A percentile compares a stretch with the other conserved stretches of the same genome.
These are phyloP conservation scores for Raja brachyura DNA, from an alignment of 2,113 vertebrate species.

Conservation along the genomic window DNA sequence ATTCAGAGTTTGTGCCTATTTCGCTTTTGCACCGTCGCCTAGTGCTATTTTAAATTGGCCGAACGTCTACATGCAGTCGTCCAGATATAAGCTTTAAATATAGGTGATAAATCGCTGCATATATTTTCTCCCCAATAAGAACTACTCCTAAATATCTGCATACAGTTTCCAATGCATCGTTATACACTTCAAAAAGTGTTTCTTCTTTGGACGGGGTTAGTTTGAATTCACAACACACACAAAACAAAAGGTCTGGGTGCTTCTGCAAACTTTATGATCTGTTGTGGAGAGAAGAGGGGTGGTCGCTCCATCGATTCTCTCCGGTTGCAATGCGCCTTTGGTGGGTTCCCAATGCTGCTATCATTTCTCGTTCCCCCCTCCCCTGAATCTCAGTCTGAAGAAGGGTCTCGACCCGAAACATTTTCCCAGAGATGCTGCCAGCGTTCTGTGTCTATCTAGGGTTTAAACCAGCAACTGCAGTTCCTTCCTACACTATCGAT, in stretches of 20 bases:
- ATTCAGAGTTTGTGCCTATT: not conserved
- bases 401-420: too few relatives aligned
- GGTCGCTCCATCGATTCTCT: not conserved
- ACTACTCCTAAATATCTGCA: not conserved
- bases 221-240: not conserved
- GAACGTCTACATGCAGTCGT: not conserved
- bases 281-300: not conserved
- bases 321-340: not conserved
- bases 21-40: not conserved
- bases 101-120: not conserved
- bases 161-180: not conserved
- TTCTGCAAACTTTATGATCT: conserved; percentile 18
- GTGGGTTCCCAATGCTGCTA: not conserved
- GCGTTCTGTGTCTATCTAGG: too few relatives aligned
- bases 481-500: too few relatives aligned
- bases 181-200: not conserved
- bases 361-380: too few relatives aligned
- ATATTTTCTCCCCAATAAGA: not conserved
- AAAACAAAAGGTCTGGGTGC: not conserved
- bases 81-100: not conserved
- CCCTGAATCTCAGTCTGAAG: too few relatives aligned
- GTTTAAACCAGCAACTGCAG: too few relatives aligned
- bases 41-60: not conserved
- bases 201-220: not conserved
- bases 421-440: too few relatives aligned